Base-by-base conservation (phyloP, 2,113 vertebrate species). In the Campylorhamphus procurvoides region DNA sequence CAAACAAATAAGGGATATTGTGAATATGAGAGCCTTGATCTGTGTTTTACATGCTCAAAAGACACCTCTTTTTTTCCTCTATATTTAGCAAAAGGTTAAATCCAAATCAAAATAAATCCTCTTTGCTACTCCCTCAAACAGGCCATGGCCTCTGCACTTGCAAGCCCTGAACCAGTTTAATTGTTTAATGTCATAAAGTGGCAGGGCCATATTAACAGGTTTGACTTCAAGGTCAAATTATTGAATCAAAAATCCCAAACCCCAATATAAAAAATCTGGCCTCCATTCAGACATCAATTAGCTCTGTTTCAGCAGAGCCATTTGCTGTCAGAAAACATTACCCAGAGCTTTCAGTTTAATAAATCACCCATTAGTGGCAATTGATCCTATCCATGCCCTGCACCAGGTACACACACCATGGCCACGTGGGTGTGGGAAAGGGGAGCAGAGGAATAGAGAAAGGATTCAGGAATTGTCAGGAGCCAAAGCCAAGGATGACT, bases 41-140 rank as follows among this genome's bases (percentile, higher is more conserved):
- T 33, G 5, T 52, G 5, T 67, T 92, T 55, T n/a, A 92, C 72
- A 63, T 12, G 33, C 27, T 74, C 42, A 76, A 90, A 93, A 89
- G 50, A 59, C 24, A 31, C 6, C 71, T 56, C 1, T 80, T 83
- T 79, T 79, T 77, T 75, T 10, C 60, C 56, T 35, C 73, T 89
- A 14, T 82, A 71, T 78, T 95, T 90, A 89, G 68, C 53, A 84
- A 89, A 95, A 93, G 64, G 44, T 78, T 92, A 92, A 93, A 87
- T 74, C 64, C 42, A 93, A 84, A 91, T 74, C 39, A 86, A 92
- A 88, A 92, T 58, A 92, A 93, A 92, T 83, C 79, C 76, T 94
- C 84, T 94, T 89, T 88, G 56, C 83, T 74, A 49, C 60, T 31
- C 35, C 40, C 64, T 92, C 76, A 49, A 75, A 84, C 35, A 81